phyloP scores from a whole-genome alignment of 2,888 invertebrate genomes.

The Oxystoma pomonae region DNA sequence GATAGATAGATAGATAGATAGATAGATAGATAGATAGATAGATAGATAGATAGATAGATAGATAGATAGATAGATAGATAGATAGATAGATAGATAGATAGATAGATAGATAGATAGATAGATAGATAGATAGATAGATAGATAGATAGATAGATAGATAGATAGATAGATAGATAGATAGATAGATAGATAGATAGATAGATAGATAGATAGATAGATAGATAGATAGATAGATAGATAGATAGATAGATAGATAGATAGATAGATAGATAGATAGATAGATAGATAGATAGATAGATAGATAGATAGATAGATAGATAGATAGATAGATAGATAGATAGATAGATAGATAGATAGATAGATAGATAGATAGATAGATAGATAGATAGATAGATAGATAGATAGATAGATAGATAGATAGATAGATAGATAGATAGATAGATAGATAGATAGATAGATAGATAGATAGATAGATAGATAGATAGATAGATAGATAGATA shows the following conservation, averaged over 20 bases:
- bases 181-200: background rate
- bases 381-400: too few relatives aligned
- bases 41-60: too few relatives aligned
- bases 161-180: background rate
- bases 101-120: background rate
- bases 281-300: slow-evolving; percentile 6
- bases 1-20: too few relatives aligned
- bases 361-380: background rate
- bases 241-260: background rate
- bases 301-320: slow-evolving; percentile 5
- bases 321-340: slow-evolving; percentile 4
- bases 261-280: background rate
- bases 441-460: background rate
- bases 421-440: background rate
- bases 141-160: background rate
- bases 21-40: too few relatives aligned
- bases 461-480: background rate
- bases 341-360: background rate
- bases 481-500: background rate
- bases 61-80: too few relatives aligned
- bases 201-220: background rate
- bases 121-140: background rate
- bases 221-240: background rate
- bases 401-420: too few relatives aligned
- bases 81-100: background rate